Evolutionary conservation across 2,113 vertebrate species (phyloP).

Genomic region (Sitta europaea): DNA sequence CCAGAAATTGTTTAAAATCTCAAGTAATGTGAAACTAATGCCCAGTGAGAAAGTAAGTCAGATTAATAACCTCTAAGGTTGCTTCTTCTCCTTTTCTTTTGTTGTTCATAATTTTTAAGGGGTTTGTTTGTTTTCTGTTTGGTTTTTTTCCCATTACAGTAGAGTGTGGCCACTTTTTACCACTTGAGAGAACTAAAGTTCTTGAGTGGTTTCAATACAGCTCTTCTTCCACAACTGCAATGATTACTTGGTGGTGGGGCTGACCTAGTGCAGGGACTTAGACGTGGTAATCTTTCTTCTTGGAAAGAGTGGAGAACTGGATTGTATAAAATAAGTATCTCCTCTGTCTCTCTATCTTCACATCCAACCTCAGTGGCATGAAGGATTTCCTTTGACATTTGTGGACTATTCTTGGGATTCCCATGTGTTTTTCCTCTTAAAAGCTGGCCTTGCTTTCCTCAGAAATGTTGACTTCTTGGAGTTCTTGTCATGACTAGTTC

Average conservation of each 20-base stretch:
- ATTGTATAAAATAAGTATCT: background rate
- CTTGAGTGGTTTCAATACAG: background rate
- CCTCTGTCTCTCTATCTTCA: background rate
- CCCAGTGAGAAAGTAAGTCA: background rate
- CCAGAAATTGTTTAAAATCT: background rate
- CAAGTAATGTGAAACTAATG: background rate
- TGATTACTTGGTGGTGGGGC: background rate
- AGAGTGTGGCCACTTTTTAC: background rate
- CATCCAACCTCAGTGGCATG: accelerated
- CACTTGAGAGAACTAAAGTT: background rate
- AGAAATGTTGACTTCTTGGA: background rate
- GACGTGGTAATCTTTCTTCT: background rate
- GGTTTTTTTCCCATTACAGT: background rate
- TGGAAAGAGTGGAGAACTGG: background rate
- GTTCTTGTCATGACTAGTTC: background rate
- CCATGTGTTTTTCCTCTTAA: background rate
- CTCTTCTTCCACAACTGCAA: background rate
- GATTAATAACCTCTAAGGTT: background rate
- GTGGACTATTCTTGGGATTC: background rate
- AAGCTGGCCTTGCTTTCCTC: background rate
- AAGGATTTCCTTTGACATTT: background rate
- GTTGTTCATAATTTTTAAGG: background rate
- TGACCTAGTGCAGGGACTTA: background rate
- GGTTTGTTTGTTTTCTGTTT: background rate
- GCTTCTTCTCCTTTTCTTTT: background rate